Evolutionary conservation across 2,113 vertebrate species (phyloP).

Genomic region (Vicugna pacos): DNA sequence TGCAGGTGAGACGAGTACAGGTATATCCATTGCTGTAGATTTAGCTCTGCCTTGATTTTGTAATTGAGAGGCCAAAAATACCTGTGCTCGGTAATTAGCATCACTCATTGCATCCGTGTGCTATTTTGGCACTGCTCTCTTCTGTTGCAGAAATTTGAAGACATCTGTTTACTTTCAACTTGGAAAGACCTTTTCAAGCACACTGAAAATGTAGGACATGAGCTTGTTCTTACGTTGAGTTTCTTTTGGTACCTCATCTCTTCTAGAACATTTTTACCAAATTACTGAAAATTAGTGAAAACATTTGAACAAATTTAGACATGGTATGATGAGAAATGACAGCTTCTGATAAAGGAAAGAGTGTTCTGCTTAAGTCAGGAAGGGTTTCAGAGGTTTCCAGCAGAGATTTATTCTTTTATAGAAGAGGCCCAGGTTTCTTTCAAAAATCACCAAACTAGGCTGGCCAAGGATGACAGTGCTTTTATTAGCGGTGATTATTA

Average conservation of each 20-base stretch:
- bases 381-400: slow-evolving; percentile 38
- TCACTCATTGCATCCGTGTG: not conserved
- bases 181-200: slow-evolving; percentile 71
- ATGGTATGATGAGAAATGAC: slow-evolving; percentile 80
- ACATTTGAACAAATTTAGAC: slow-evolving; percentile 83
- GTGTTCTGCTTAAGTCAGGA: slow-evolving; percentile 49
- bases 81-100: slow-evolving; percentile 39
- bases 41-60: slow-evolving; percentile 55
- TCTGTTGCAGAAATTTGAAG: slow-evolving; percentile 67
- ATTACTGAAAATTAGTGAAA: slow-evolving; percentile 78
- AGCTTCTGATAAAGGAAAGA: slow-evolving; percentile 72
- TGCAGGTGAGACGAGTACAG: not conserved
- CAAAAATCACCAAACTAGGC: slow-evolving; percentile 39
- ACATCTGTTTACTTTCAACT: slow-evolving; percentile 73
- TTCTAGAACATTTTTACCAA: slow-evolving; percentile 73
- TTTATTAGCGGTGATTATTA: slow-evolving; percentile 64
- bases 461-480: slow-evolving; percentile 6
- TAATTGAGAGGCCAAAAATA: slow-evolving; percentile 72
- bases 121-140: slow-evolving; percentile 66
- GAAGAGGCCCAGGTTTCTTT: slow-evolving; percentile 37
- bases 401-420: slow-evolving; percentile 1
- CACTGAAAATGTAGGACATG: slow-evolving; percentile 33
- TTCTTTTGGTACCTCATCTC: slow-evolving; percentile 40
- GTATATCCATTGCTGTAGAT: not conserved
- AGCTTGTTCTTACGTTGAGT: slow-evolving; percentile 41